Conservation (phyloP, 2,113 vertebrate genomes). For the Rana temporaria region DNA sequence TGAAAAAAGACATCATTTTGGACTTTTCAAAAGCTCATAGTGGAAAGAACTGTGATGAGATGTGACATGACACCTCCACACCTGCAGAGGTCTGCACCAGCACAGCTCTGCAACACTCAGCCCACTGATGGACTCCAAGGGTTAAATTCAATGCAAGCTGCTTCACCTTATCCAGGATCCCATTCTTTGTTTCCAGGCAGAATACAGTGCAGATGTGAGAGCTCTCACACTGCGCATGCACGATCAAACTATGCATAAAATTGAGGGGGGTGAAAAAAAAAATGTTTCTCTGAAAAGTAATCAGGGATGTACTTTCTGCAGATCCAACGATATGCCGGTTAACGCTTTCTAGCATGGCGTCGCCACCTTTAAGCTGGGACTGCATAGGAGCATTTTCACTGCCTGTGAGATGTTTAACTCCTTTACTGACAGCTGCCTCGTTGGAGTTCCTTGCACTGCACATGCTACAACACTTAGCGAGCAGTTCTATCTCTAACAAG, state of each 20-base stretch:
- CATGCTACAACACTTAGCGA: too few species aligned
- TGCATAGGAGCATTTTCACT: too few species aligned
- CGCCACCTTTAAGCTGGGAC: too few species aligned
- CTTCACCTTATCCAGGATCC: constrained; percentile 63
- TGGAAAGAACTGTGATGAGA: neutral
- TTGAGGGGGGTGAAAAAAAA: constrained; percentile 2
- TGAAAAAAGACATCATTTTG: neutral
- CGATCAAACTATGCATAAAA: constrained; percentile 58
- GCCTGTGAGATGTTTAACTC: too few species aligned
- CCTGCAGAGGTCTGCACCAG: constrained; percentile 44
- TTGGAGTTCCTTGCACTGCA: too few species aligned
- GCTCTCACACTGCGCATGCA: constrained; percentile 62
- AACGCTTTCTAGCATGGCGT: too few species aligned
- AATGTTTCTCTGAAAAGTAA: too few species aligned
- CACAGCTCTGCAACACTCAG: neutral
- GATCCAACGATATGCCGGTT: neutral
- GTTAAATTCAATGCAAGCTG: constrained; percentile 58
- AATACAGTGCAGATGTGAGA: constrained; percentile 64
- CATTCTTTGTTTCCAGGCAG: constrained; percentile 72
- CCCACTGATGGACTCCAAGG: neutral
- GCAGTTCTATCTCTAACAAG: too few species aligned
- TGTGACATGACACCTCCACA: constrained; percentile 4
- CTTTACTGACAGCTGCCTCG: too few species aligned
- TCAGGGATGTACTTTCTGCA: constrained; percentile 31
- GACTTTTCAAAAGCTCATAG: neutral